Conservation (phyloP, 2,113 vertebrate genomes). For the Channa maculata region DNA sequence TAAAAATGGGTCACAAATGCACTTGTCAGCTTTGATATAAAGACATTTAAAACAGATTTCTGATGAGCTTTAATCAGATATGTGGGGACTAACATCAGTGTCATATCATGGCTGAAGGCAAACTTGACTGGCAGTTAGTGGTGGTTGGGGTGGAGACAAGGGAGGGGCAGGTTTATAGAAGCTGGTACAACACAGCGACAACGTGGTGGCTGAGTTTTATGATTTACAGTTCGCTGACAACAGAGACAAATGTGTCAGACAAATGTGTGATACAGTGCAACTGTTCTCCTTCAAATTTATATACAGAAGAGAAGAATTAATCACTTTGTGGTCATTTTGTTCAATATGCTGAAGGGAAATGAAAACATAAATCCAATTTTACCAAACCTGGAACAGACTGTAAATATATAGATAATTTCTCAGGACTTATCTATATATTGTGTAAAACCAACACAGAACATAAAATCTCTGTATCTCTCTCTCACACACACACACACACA, state of each 20-base stretch:
- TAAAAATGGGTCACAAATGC: no score
- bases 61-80: background rate
- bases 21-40: no score
- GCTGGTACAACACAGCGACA: background rate
- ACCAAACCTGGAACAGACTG: background rate
- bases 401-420: background rate
- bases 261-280: no score
- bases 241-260: slow-evolving; percentile 1
- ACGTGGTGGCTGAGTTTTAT: background rate
- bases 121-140: slow-evolving; percentile 33
- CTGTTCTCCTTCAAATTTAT: no score
- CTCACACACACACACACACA: slow-evolving; percentile 30
- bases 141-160: slow-evolving; percentile 60
- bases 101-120: background rate
- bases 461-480: background rate
- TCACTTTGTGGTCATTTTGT: no score
- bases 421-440: no score
- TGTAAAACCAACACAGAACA: background rate
- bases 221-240: slow-evolving; percentile 9
- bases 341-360: no score
- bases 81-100: background rate
- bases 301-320: no score
- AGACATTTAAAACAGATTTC: background rate
- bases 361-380: no score
- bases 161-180: slow-evolving; percentile 34